Evolutionary conservation across 2,797 vertebrate species (phyloP).

Genomic region (Poecilia picta): DNA sequence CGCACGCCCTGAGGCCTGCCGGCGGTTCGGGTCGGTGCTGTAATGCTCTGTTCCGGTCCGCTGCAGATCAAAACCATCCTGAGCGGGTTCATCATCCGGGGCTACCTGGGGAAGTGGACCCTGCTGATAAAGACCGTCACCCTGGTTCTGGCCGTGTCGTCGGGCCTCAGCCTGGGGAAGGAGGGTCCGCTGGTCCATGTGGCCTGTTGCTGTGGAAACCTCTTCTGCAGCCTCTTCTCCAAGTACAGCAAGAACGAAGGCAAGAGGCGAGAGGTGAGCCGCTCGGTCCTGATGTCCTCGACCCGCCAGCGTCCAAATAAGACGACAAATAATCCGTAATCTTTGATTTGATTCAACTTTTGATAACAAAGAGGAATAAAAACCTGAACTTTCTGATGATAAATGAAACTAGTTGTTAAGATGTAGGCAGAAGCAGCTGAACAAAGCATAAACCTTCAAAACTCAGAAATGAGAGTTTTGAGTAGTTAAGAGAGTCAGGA

Average conservation of each 20-base stretch:
- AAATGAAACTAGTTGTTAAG: no score
- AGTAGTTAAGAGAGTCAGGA: no score
- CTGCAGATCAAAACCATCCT: constrained; percentile 97
- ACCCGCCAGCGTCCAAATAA: neutral
- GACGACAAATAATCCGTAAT: no score
- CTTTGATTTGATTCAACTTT: no score
- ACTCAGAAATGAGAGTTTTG: no score
- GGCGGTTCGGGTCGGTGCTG: neutral
- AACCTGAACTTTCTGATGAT: no score
- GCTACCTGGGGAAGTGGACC: constrained; percentile 98
- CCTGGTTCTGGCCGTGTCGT: constrained; percentile 95
- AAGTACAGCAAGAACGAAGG: constrained; percentile 99
- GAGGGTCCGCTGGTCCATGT: constrained; percentile 97
- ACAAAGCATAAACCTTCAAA: no score
- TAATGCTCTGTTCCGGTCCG: neutral
- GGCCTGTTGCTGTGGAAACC: constrained; percentile 98
- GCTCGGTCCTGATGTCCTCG: neutral
- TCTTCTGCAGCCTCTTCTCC: constrained; percentile 98
- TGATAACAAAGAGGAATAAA: no score
- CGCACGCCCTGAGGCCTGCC: neutral
- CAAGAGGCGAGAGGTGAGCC: constrained; percentile 92
- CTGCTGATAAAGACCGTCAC: constrained; percentile 98
- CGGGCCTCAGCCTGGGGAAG: constrained; percentile 97
- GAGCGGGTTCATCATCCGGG: constrained; percentile 98
- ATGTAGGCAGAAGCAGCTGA: no score